Base-by-base conservation (phyloP, 2,888 invertebrate genomes). In the Andrena minutula region DNA sequence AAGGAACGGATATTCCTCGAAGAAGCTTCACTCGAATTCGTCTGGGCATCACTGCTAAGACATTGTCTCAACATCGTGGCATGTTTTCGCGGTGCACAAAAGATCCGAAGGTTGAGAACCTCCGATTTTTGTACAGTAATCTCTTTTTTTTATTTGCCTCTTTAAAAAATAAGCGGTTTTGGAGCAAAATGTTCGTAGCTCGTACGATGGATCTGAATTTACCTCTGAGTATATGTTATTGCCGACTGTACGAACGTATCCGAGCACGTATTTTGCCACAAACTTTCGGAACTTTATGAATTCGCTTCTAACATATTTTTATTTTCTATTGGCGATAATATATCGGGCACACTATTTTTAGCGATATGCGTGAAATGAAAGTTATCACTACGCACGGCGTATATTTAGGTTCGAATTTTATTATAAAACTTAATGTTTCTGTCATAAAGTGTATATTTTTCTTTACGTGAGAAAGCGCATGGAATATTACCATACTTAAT, bases 61-160 rank as follows among this genome's bases (percentile, higher is more conserved):
- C 86, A 83, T 88, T 74, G 82, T 83, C 83, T 86, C 85, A 85
- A 88, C 85, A 84, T 88, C 88, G 88, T 88, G 90, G 85, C 85
- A 87, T 82, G 85, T 79, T 75, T 75, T 64, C 79, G 63, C 80
- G 60, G 68, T 80, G 83, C 79, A 82, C 68, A 69, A 84, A 73
- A 73, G 80, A 85, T 76, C 83, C 74, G 28, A 85, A 89, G 89
- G 90, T 92, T 91, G 92, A 92, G 91, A 91, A 92, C 90, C 90
- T 72, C 84, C 80, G 83, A 84, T 83, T 90, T 89, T 90, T 91
- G 79, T 80, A 80, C 61, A 70, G 84, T 80, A 81, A 79, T 84
- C 60, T 82, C n/a, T 79, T 83, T 79, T 83, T 82, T 66, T 77
- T 75, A 60, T 78, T 56, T 60, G 16, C n/a, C 66, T 10, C 2